These are phyloP conservation scores for Ctenopoma kingsleyae DNA, from an alignment of 2,797 vertebrate genomes.

Conservation along the genomic window DNA sequence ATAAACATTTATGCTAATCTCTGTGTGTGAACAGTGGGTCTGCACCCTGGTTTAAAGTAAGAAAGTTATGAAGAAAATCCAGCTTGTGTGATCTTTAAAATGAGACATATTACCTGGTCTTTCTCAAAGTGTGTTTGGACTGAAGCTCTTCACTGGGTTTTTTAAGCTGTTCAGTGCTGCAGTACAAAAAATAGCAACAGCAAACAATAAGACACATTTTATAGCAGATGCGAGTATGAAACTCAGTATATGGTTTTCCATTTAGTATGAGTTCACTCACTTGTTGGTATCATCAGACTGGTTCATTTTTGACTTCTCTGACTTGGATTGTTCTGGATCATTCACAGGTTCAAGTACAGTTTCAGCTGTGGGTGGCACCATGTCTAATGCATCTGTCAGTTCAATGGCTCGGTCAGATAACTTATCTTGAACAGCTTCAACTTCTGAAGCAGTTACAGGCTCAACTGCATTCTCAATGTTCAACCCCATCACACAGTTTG, in stretches of 20 bases:
- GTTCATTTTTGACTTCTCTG: conserved; percentile 18
- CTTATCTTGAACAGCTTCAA: conserved; percentile 11
- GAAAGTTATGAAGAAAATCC: neutral
- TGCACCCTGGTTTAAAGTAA: neutral
- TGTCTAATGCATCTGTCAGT: conserved; percentile 47
- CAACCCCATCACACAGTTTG: neutral
- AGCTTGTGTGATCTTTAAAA: neutral
- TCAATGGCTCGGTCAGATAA: conserved; percentile 12
- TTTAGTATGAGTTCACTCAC: conserved; percentile 49
- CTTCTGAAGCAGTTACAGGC: conserved; percentile 13
- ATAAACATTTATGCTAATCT: neutral
- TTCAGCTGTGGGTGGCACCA: neutral
- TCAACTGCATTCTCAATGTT: conserved; percentile 24
- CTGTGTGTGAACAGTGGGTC: neutral
- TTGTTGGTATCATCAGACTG: conserved; percentile 8
- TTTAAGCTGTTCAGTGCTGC: conserved; percentile 32
- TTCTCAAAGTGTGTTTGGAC: neutral
- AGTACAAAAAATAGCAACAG: conserved; percentile 13
- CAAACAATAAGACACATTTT: conserved; percentile 19
- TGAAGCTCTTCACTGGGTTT: conserved; percentile 6
- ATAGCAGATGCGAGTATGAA: neutral
- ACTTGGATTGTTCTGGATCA: conserved; percentile 9
- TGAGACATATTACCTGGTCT: conserved; percentile 20
- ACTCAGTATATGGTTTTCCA: neutral
- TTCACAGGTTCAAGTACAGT: conserved; percentile 35